Base-by-base conservation (phyloP, 2,888 invertebrate genomes). In the Brenthis ino region DNA sequence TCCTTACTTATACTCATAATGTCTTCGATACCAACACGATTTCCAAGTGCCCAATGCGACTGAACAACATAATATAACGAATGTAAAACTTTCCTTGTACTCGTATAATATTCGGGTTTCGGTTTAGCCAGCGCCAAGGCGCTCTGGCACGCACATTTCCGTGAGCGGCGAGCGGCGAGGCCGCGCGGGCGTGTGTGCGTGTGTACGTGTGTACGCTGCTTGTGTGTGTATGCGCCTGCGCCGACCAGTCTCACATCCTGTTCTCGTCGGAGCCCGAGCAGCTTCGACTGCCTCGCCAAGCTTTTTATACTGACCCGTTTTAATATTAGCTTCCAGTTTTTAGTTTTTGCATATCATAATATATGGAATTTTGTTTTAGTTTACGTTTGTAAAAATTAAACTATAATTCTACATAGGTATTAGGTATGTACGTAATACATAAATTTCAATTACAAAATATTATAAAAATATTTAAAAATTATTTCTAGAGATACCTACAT, bases 241-340 rank as follows among this genome's bases (percentile, higher is more conserved):
- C 83, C 86, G 90, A 93, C 93, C 93, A 93, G 93, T 93, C 92
- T 84, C 88, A 93, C 93, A 93, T 93, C 93, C 93, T 93, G 93
- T 93, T 93, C 90, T 88, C 87, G 85, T 87, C 87, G 85, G 86
- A 87, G 85, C 86, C 86, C 80, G 86, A 80, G 79, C 88, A 87
- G 86, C 91, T 87, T 86, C 85, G 85, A 80, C 82, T 83, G 84
- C 87, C 85, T 86, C 85, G 83, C 82, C 74, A 85, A 91, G 91
- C 92, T 93, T 93, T 92, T 93, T 92, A 91, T 89, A 91, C 89
- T 83, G 83, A 81, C 79, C 76, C 75, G 78, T 80, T 76, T 74
- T 69, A 69, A 68, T 69, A 67, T 71, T 74, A 70, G 68, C 68
- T 65, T 68, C 67, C 57, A 67, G 54, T 72, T 74, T 69, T 70